Conservation (phyloP, 2,888 invertebrate genomes). For the Campopleginae sp. region DNA sequence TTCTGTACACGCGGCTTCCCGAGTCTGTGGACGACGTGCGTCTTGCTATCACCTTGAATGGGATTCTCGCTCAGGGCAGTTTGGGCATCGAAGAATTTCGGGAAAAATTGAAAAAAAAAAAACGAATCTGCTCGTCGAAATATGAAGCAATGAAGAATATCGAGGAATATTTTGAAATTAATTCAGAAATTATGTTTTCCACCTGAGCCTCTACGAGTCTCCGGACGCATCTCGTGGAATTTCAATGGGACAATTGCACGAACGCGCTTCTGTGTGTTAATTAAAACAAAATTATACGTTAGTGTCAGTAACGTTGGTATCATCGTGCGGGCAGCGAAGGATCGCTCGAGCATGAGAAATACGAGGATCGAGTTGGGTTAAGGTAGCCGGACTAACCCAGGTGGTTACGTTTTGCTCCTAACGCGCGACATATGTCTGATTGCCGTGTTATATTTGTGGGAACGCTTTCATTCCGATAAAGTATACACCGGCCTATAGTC, state of each 20-base stretch:
- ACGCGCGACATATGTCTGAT: conserved; percentile 79
- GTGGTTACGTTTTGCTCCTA: conserved; percentile 74
- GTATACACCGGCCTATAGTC: conserved; percentile 14
- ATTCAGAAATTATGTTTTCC: conserved; percentile 7
- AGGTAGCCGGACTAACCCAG: conserved; percentile 75
- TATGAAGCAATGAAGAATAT: background rate
- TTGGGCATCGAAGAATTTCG: background rate
- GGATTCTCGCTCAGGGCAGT: background rate
- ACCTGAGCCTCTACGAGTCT: conserved; percentile 39
- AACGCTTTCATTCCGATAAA: conserved; percentile 74
- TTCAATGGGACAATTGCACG: conserved; percentile 50
- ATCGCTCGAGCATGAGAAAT: conserved; percentile 77
- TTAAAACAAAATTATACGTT: conserved; percentile 72
- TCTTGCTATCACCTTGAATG: background rate
- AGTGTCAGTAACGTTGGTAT: conserved; percentile 65
- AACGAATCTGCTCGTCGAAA: background rate
- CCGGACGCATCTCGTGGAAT: conserved; percentile 24
- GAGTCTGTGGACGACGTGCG: background rate
- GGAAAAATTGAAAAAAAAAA: background rate
- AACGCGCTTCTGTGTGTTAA: conserved; percentile 66
- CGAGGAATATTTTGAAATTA: background rate
- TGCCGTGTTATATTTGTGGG: conserved; percentile 80
- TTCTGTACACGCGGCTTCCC: conserved; percentile 12
- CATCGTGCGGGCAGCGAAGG: conserved; percentile 68
- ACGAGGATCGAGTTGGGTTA: conserved; percentile 57